Percentiles rank a stretch among this genome's conserved stretches.
Conservation (phyloP, 2,797 vertebrate species). For the Sternotherus odoratus region DNA sequence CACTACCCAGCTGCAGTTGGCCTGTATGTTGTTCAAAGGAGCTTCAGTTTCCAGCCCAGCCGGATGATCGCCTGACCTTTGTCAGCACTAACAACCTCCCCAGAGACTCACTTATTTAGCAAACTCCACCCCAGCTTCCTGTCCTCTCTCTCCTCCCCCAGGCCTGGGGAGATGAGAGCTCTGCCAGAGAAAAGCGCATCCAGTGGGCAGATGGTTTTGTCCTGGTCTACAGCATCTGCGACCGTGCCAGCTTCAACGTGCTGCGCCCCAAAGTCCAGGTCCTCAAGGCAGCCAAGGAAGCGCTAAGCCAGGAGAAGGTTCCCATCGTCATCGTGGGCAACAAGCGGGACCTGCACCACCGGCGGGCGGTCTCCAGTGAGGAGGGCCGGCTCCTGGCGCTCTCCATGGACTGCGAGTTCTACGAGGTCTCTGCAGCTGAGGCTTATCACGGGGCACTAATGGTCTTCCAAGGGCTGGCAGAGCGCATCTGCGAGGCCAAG, state of each 20-base stretch:
- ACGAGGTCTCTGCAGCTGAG: conserved; percentile 85
- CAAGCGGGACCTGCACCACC: conserved; percentile 84
- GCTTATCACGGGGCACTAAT: conserved; percentile 84
- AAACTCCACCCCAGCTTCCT: background rate
- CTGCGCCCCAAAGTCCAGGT: conserved; percentile 80
- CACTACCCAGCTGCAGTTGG: background rate
- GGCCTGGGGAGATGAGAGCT: conserved; percentile 69
- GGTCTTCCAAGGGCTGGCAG: conserved; percentile 84
- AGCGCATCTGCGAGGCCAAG: conserved; percentile 79
- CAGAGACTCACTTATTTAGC: background rate
- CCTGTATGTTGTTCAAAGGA: background rate
- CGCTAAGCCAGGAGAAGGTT: conserved; percentile 79
- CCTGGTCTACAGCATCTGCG: conserved; percentile 86
- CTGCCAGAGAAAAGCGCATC: conserved; percentile 80
- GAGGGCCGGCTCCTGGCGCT: conserved; percentile 85
- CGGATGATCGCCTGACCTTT: background rate
- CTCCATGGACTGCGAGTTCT: conserved; percentile 84
- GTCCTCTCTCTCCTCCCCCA: conserved; percentile 12
- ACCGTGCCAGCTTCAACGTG: conserved; percentile 83
- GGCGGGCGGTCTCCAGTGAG: conserved; percentile 82
- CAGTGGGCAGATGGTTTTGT: conserved; percentile 87
- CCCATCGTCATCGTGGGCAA: conserved; percentile 86
- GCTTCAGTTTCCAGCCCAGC: background rate
- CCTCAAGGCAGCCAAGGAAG: conserved; percentile 82
- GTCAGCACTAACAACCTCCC: background rate